These are phyloP conservation scores for Xiphophorus birchmanni DNA, from an alignment of 2,797 vertebrate genomes.

Conservation along the genomic window DNA sequence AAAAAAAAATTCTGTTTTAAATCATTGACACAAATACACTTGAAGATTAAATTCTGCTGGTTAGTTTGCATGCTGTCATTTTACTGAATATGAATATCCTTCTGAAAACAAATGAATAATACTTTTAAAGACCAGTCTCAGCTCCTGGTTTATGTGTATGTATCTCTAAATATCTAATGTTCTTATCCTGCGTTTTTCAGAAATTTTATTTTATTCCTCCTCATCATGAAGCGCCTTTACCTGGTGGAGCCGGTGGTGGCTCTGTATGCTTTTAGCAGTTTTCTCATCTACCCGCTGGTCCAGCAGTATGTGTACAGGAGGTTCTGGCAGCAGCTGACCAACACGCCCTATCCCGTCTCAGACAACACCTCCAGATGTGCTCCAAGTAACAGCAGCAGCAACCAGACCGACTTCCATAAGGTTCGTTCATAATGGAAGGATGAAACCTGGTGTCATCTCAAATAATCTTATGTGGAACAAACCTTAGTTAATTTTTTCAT, in stretches of 20 bases:
- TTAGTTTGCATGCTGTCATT: background rate
- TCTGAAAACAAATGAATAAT: background rate
- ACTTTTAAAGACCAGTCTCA: background rate
- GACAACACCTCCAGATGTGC: conserved; percentile 80
- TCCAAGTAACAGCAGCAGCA: conserved; percentile 57
- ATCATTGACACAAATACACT: background rate
- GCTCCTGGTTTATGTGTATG: background rate
- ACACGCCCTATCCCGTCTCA: conserved; percentile 78
- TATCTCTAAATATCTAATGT: background rate
- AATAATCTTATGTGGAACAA: background rate
- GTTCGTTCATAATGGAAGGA: conserved; percentile 46
- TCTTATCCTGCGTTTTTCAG: background rate
- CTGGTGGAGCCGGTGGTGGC: conserved; percentile 90
- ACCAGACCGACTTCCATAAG: conserved; percentile 62
- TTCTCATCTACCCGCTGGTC: conserved; percentile 80
- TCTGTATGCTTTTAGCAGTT: conserved; percentile 85
- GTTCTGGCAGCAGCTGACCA: conserved; percentile 87
- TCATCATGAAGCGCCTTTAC: conserved; percentile 84
- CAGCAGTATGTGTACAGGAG: conserved; percentile 92
- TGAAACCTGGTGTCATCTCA: background rate
- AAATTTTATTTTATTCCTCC: background rate
- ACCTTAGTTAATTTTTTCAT: background rate
- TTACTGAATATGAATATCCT: background rate
- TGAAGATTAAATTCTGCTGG: too few species aligned
- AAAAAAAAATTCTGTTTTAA: background rate